Percentiles rank a stretch among this genome's conserved stretches.
Conservation (phyloP, 2,113 vertebrate species). For the Choloepus hoffmanni region DNA sequence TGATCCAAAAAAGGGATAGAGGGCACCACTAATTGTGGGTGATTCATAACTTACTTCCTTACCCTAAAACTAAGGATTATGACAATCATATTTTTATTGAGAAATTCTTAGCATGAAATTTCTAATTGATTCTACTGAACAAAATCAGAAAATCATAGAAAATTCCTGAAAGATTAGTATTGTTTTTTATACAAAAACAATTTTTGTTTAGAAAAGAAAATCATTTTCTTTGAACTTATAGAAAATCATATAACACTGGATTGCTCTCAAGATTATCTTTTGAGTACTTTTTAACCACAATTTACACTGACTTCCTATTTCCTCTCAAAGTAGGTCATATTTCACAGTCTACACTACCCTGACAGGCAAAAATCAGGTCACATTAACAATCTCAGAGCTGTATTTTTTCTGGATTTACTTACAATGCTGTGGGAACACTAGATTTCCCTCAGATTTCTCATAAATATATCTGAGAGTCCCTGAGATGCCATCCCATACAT, state of each 20-base stretch:
- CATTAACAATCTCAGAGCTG: neutral
- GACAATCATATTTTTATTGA: neutral
- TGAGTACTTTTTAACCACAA: neutral
- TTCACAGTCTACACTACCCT: neutral
- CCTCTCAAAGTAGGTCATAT: neutral
- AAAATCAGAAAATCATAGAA: neutral
- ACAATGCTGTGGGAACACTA: neutral
- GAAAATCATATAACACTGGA: neutral
- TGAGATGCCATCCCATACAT: neutral
- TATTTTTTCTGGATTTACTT: neutral
- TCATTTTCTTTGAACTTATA: neutral
- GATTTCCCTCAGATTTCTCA: neutral
- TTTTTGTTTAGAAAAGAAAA: conserved; percentile 25
- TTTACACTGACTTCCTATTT: neutral
- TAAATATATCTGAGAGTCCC: neutral
- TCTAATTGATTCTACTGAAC: neutral
- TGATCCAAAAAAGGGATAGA: neutral
- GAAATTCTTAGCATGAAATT: neutral
- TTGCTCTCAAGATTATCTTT: neutral
- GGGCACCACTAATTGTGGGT: neutral
- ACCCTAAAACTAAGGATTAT: neutral
- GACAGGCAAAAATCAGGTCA: neutral
- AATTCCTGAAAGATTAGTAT: neutral
- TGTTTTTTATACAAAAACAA: neutral
- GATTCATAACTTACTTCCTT: neutral